These are phyloP conservation scores for Paramuricea clavata DNA, from an alignment of 92 coral and sea anemone species.

Conservation along the genomic window DNA sequence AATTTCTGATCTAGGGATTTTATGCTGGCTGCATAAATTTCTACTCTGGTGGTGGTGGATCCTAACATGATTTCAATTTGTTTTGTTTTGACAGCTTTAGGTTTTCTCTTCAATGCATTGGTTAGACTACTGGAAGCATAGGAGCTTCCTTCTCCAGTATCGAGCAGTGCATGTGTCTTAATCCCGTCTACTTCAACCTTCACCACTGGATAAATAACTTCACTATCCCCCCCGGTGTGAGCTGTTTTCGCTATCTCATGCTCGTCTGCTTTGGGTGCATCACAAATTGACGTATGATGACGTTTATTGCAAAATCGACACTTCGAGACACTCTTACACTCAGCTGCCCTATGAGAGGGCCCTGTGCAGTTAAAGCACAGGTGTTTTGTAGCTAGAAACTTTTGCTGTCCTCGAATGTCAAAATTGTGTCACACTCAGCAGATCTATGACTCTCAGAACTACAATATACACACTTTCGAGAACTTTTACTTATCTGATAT, in stretches of 20 bases:
- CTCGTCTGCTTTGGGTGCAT: no score
- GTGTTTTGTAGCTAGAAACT: conserved; percentile 43
- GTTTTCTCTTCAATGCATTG: conserved; percentile 46
- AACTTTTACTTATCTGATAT: conserved; percentile 19
- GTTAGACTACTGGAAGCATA: conserved; percentile 63
- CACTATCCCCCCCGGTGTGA: conserved; percentile 25
- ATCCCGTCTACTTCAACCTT: conserved; percentile 58
- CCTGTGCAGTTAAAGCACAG: conserved; percentile 62
- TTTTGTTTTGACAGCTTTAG: conserved; percentile 29
- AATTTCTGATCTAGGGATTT: conserved; percentile 40
- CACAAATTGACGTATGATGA: conserved; percentile 2
- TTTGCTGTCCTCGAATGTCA: conserved; percentile 42
- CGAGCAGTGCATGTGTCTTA: conserved; percentile 58
- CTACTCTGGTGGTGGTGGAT: conserved; percentile 42
- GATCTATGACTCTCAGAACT: conserved; percentile 51
- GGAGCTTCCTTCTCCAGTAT: conserved; percentile 68
- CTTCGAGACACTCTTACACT: conserved; percentile 40
- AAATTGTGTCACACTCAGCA: conserved; percentile 51
- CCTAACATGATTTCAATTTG: conserved; percentile 9
- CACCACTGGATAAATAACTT: conserved; percentile 57
- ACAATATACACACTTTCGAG: conserved; percentile 43
- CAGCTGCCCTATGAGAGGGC: conserved; percentile 24
- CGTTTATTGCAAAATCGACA: conserved; percentile 2
- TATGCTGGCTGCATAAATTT: conserved; percentile 48
- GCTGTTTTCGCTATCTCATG: conserved; percentile 16